phyloP scores from a whole-genome alignment of 2,888 invertebrate genomes.

The Esperia sulphurella region DNA sequence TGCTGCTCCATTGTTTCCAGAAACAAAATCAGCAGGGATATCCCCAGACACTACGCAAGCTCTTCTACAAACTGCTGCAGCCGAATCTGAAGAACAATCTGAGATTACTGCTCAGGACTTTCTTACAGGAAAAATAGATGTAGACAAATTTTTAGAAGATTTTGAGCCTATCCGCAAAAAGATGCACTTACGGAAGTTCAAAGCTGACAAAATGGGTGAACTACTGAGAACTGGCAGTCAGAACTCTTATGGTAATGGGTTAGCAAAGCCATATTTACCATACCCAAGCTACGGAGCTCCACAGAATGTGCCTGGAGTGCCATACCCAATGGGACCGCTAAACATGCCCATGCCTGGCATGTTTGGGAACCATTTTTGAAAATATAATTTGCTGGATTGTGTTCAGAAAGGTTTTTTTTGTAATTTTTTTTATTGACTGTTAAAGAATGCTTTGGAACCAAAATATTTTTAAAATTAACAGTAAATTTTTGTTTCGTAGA shows the following conservation, averaged over 20 bases:
- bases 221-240: slow-evolving; percentile 72
- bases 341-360: slow-evolving; percentile 88
- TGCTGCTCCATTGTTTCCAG: too few species aligned
- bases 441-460: background rate
- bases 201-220: slow-evolving; percentile 95
- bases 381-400: slow-evolving; percentile 10
- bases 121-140: slow-evolving; percentile 83
- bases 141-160: slow-evolving; percentile 91
- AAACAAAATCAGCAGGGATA: slow-evolving; percentile 86
- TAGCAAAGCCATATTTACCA: slow-evolving; percentile 60
- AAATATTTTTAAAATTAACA: slow-evolving; percentile 11
- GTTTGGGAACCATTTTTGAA: slow-evolving; percentile 68
- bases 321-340: slow-evolving; percentile 86
- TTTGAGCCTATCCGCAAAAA: slow-evolving; percentile 85
- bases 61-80: slow-evolving; percentile 92
- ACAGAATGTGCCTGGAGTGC: slow-evolving; percentile 81
- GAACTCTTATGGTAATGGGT: slow-evolving; percentile 58
- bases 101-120: slow-evolving; percentile 91
- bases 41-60: slow-evolving; percentile 93
- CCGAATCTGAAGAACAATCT: slow-evolving; percentile 95
- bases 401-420: background rate
- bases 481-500: background rate
- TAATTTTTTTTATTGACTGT: background rate
- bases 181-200: slow-evolving; percentile 86
- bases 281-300: slow-evolving; percentile 59